These are phyloP conservation scores for Hirtodrosophila confusa DNA, from an alignment of 2,888 invertebrate species.

Conservation along the genomic window DNA sequence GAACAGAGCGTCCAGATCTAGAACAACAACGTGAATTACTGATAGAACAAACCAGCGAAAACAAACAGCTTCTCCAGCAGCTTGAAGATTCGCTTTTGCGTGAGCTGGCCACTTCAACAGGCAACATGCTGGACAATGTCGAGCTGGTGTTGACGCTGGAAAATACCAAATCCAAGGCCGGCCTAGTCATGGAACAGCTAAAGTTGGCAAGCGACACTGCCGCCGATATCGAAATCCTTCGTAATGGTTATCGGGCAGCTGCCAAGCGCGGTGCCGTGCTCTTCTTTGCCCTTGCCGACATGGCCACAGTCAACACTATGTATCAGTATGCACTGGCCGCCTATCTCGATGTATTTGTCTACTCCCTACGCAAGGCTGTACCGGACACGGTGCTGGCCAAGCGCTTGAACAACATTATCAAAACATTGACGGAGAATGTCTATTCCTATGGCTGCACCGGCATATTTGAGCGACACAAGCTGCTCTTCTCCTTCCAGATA, in stretches of 20 bases:
- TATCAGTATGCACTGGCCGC: constrained; percentile 95
- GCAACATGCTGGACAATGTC: constrained; percentile 96
- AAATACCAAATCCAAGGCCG: constrained; percentile 94
- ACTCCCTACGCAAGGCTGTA: constrained; percentile 91
- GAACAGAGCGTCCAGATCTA: constrained; percentile 93
- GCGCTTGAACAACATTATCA: constrained; percentile 92
- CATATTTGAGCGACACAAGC: constrained; percentile 95
- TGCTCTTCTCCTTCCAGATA: constrained; percentile 96
- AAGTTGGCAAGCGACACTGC: constrained; percentile 90
- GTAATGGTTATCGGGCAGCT: constrained; percentile 93
- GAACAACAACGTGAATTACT: constrained; percentile 94
- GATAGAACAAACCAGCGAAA: constrained; percentile 93
- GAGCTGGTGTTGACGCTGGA: constrained; percentile 94
- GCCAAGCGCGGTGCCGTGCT: constrained; percentile 94
- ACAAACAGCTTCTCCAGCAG: constrained; percentile 92
- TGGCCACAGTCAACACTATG: constrained; percentile 95
- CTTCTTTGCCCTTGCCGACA: constrained; percentile 95
- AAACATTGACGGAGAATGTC: constrained; percentile 93
- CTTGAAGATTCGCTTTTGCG: constrained; percentile 93
- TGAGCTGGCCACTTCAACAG: constrained; percentile 93
- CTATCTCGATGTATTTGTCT: constrained; percentile 93
- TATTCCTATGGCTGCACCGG: constrained; percentile 97
- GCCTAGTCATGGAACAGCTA: constrained; percentile 92
- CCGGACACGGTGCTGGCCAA: constrained; percentile 91
- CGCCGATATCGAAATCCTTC: constrained; percentile 91